These are phyloP conservation scores for Chaetura pelagica DNA, from an alignment of 2,113 vertebrate genomes.

Conservation along the genomic window DNA sequence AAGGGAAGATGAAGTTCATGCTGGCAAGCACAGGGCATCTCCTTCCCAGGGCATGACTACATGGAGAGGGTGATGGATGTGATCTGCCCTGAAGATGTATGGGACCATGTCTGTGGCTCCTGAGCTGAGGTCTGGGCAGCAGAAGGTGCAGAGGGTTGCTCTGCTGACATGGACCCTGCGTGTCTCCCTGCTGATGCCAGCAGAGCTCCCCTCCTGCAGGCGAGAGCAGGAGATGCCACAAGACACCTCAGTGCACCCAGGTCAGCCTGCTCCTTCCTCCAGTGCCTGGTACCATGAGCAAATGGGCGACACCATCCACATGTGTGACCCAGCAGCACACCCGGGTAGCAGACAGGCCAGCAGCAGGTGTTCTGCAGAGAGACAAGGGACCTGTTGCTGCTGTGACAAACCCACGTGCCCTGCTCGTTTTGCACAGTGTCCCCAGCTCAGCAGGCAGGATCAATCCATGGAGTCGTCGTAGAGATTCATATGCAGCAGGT, in stretches of 20 bases:
- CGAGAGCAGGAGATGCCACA: background rate
- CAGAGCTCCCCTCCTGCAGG: background rate
- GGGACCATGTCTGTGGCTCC: background rate
- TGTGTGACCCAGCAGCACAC: background rate
- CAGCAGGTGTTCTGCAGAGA: background rate
- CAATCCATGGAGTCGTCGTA: background rate
- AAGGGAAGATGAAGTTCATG: background rate
- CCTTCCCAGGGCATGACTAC: background rate
- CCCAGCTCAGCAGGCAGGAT: background rate
- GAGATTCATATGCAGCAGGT: background rate
- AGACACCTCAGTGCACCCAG: background rate
- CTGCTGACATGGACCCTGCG: background rate
- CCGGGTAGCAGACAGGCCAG: background rate
- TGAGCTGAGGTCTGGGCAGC: background rate
- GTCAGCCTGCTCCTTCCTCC: background rate
- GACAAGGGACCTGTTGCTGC: background rate
- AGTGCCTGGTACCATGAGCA: background rate
- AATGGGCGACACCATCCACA: fast-evolving
- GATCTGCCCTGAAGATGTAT: background rate
- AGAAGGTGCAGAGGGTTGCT: background rate
- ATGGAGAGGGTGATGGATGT: background rate
- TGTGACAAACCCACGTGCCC: background rate
- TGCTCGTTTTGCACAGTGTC: background rate
- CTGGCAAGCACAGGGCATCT: background rate
- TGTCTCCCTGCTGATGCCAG: background rate